Conservation (phyloP, 1,140 invertebrate genomes). For the Gryon sp. region DNA sequence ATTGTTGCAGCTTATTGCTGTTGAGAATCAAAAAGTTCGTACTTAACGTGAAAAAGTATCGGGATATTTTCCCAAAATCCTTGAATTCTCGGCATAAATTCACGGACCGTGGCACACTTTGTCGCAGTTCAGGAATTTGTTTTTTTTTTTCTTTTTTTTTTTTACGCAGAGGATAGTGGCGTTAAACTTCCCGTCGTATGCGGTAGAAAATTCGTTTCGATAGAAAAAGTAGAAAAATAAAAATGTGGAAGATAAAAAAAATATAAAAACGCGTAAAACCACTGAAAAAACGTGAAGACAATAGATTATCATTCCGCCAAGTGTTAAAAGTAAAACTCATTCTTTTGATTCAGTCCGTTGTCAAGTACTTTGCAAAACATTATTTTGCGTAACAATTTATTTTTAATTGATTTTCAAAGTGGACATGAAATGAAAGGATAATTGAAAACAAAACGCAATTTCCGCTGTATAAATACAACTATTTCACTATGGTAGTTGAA, state of each 20-base stretch:
- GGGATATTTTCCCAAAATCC: conserved; percentile 32
- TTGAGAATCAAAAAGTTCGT: conserved; percentile 16
- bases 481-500: no score
- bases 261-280: conserved; percentile 39
- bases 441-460: no score
- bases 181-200: conserved; percentile 29
- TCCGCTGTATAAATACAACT: no score
- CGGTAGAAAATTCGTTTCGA: conserved; percentile 19
- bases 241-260: no score
- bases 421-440: no score
- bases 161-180: conserved; percentile 18
- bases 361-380: conserved; percentile 4
- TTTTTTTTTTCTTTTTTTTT: no score
- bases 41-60: conserved; percentile 27
- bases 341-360: conserved; percentile 17
- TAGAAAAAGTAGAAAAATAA: conserved; percentile 19
- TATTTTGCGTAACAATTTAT: background rate
- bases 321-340: conserved; percentile 31
- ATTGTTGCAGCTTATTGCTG: conserved; percentile 3
- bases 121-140: conserved; percentile 41
- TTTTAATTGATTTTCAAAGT: conserved; percentile 18
- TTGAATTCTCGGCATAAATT: conserved; percentile 32
- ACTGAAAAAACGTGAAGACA: conserved; percentile 36
- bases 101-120: conserved; percentile 33
- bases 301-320: conserved; percentile 43